Evolutionary conservation across 37 sponge, comb jelly and placozoan genomes (phyloP).

Genomic region (Hormiphora californensis): DNA sequence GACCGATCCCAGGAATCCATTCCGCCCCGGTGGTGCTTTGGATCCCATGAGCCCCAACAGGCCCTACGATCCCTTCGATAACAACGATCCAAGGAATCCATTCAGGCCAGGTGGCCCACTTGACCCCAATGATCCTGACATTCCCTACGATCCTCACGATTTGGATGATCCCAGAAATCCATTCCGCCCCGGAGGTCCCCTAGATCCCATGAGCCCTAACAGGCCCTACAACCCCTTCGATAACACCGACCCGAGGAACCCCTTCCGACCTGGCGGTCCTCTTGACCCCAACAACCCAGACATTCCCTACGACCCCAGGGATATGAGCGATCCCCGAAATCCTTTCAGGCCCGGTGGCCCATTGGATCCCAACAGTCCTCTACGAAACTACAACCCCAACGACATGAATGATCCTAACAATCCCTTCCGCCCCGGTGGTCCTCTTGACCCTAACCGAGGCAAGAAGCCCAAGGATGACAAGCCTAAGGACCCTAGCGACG

Average conservation of each 20-base stretch:
- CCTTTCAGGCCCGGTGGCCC: not conserved
- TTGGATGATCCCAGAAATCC: not conserved
- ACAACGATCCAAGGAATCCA: slow-evolving; percentile 1
- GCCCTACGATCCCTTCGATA: not conserved
- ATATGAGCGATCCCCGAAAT: not conserved
- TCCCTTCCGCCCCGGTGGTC: not conserved
- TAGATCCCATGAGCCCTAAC: not conserved
- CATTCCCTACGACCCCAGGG: not conserved
- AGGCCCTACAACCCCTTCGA: not conserved
- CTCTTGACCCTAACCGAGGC: not conserved
- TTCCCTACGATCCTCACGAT: not conserved
- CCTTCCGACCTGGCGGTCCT: slow-evolving; percentile 3
- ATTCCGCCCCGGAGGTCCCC: not conserved
- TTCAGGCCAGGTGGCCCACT: not conserved
- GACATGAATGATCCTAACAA: not conserved
- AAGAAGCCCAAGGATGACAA: not conserved
- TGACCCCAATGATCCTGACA: not conserved
- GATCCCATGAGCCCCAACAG: not conserved
- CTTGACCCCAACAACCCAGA: not conserved
- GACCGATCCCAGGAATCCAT: not conserved
- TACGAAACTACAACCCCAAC: not conserved
- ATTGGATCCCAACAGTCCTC: not conserved
- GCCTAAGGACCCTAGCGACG: too few species aligned
- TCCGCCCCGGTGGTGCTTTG: not conserved
- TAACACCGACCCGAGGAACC: not conserved